Percentiles rank a stretch among this genome's conserved stretches.
Conservation (phyloP, 2,797 vertebrate genomes). For the Staurois parvus region DNA sequence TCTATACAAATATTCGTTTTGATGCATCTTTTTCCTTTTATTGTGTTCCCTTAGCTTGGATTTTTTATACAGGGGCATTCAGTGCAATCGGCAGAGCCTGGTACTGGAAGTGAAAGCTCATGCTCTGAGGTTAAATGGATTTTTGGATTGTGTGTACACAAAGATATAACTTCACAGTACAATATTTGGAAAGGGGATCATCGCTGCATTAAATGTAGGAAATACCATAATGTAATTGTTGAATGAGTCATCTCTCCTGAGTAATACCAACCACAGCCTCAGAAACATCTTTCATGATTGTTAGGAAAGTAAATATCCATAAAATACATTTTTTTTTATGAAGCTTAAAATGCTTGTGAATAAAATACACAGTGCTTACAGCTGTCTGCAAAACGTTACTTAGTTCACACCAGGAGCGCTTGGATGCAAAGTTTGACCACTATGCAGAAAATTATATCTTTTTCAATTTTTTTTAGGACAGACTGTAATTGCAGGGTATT, state of each 20-base stretch:
- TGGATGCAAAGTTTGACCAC: no score
- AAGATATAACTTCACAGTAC: conserved; percentile 37
- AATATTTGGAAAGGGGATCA: conserved; percentile 58
- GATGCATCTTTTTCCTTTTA: neutral
- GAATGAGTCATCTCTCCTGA: conserved; percentile 51
- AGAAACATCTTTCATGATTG: conserved; percentile 29
- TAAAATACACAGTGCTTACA: neutral
- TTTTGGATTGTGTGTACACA: conserved; percentile 41
- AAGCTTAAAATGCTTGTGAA: neutral
- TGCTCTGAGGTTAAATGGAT: conserved; percentile 52
- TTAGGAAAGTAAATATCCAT: conserved; percentile 22
- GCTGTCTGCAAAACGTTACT: neutral
- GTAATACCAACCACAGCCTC: conserved; percentile 39
- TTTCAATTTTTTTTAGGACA: no score
- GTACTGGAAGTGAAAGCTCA: conserved; percentile 19
- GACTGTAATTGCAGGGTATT: no score
- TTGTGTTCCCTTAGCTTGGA: neutral
- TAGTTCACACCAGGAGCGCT: no score
- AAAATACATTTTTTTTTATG: conserved; percentile 14
- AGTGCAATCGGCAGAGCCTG: no score
- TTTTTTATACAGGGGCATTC: no score
- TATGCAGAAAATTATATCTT: no score
- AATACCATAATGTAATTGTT: conserved; percentile 52
- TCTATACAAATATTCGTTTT: no score
- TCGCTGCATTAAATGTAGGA: conserved; percentile 35